phyloP scores from a whole-genome alignment of 2,888 invertebrate genomes.

The Cosmia trapezina region DNA sequence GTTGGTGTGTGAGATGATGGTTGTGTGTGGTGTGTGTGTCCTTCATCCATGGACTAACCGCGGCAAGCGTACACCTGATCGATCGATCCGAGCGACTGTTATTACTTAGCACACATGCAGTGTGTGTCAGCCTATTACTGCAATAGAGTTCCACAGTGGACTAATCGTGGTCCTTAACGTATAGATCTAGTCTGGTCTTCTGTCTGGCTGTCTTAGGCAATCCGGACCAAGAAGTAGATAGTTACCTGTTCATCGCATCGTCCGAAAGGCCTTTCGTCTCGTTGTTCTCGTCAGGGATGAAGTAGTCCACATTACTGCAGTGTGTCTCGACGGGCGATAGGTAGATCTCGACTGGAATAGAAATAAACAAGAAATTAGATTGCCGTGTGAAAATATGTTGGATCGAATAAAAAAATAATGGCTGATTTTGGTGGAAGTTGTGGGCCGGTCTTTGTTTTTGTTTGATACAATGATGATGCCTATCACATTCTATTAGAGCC shows the following conservation, averaged over 20 bases:
- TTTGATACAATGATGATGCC: not conserved
- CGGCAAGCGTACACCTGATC: too few relatives aligned
- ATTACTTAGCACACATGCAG: too few relatives aligned
- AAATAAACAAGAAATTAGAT: slow-evolving; percentile 47
- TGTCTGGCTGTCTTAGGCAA: not conserved
- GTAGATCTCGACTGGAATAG: slow-evolving; percentile 95
- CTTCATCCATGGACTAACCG: too few relatives aligned
- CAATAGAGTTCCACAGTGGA: not conserved
- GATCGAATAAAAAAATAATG: not conserved
- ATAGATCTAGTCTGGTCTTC: not conserved
- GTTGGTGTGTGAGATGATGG: too few relatives aligned
- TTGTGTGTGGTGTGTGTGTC: too few relatives aligned
- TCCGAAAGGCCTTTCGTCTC: slow-evolving; percentile 94
- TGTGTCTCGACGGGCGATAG: slow-evolving; percentile 98
- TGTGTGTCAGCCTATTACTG: not conserved
- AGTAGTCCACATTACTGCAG: slow-evolving; percentile 98
- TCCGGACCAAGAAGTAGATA: not conserved
- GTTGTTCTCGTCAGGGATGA: slow-evolving; percentile 96
- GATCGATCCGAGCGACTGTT: too few relatives aligned
- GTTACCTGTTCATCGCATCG: slow-evolving; percentile 96
- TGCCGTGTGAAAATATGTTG: not conserved
- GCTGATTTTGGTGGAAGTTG: not conserved
- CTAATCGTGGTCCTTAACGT: not conserved
- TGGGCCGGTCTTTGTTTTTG: not conserved
- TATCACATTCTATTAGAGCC: not conserved